phyloP scores from a whole-genome alignment of 2,888 invertebrate species.

The Platycheirus rosarum region DNA sequence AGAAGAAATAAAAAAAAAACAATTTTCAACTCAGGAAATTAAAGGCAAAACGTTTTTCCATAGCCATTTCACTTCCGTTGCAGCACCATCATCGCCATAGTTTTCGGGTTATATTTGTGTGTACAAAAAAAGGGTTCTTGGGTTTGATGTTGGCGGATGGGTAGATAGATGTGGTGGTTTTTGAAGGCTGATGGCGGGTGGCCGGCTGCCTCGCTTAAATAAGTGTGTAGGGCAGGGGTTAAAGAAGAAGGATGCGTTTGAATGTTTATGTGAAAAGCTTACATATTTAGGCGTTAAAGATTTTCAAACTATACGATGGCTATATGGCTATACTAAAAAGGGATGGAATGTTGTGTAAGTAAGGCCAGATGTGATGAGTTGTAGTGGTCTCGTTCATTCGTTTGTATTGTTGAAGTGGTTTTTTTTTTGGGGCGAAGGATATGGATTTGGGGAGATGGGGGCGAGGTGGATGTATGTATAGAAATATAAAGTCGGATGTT shows the following conservation, averaged over 20 bases:
- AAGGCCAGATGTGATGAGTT: conserved; percentile 58
- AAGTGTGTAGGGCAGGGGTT: conserved; percentile 10
- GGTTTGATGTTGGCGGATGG: too few species aligned
- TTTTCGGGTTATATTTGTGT: conserved; percentile 70
- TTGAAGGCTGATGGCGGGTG: conserved; percentile 21
- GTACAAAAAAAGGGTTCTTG: conserved; percentile 18
- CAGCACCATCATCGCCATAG: conserved; percentile 60
- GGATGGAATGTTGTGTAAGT: conserved; percentile 66
- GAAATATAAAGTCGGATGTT: conserved; percentile 54
- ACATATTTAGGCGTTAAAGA: conserved; percentile 73
- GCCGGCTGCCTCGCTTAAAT: conserved; percentile 8
- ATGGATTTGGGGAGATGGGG: too few species aligned
- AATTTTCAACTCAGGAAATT: conserved; percentile 64
- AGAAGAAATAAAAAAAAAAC: conserved; percentile 20
- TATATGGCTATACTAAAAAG: conserved; percentile 23
- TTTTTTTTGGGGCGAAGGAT: too few species aligned
- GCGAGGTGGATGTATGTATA: conserved; percentile 6
- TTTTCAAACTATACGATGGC: conserved; percentile 46
- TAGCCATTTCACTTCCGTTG: conserved; percentile 69
- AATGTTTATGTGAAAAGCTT: conserved; percentile 73
- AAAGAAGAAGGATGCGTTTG: conserved; percentile 43
- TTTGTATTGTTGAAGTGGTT: conserved; percentile 8
- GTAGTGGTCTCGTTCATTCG: conserved; percentile 33
- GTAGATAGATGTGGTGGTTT: too few species aligned
- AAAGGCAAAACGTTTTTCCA: conserved; percentile 71